phyloP scores from a whole-genome alignment of 2,888 invertebrate species.

The Deladenus siricidicola region DNA sequence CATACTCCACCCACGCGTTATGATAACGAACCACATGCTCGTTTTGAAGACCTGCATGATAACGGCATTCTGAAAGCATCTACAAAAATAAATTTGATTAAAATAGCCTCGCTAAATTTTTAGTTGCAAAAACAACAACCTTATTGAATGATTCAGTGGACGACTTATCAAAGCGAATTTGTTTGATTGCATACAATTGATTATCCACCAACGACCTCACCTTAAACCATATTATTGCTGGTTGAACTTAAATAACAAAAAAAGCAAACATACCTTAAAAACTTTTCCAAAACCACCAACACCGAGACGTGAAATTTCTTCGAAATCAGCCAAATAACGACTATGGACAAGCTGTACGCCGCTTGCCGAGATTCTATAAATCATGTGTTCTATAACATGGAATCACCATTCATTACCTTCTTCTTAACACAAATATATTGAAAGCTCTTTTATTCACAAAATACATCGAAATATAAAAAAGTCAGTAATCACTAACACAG shows the following conservation, averaged over 20 bases:
- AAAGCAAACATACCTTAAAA: conserved; percentile 44
- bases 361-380: neutral
- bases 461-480: neutral
- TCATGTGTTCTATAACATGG: neutral
- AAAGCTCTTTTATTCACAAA: no score
- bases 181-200: conserved; percentile 54
- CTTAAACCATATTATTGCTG: neutral
- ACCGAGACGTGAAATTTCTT: conserved; percentile 37
- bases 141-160: conserved; percentile 3
- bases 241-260: neutral
- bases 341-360: conserved; percentile 11
- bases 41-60: conserved; percentile 28
- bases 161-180: conserved; percentile 50
- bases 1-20: conserved; percentile 54
- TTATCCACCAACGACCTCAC: conserved; percentile 52
- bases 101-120: conserved; percentile 1
- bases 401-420: neutral
- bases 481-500: neutral
- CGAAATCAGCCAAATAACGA: conserved; percentile 32
- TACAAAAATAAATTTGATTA: neutral
- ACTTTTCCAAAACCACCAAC: conserved; percentile 55
- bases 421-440: no score
- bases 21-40: conserved; percentile 55
- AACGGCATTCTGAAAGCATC: conserved; percentile 17
- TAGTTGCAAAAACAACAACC: neutral